Evolutionary conservation across 2,797 vertebrate species (phyloP).

Genomic region (Gymnodraco acuticeps): DNA sequence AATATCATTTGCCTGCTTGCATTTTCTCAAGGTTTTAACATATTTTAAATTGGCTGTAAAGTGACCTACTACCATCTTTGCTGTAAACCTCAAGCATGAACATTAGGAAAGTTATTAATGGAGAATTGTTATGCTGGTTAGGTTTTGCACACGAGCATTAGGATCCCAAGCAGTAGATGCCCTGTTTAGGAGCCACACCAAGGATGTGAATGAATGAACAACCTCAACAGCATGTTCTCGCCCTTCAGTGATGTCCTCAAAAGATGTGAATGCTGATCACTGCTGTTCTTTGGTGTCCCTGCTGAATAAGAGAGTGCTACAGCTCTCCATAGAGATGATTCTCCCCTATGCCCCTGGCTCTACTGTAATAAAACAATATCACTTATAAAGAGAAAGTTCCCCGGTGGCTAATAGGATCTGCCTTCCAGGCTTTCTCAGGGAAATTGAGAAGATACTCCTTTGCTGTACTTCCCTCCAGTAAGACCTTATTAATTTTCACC

Average conservation of each 20-base stretch:
- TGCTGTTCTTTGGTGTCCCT: conserved; percentile 37
- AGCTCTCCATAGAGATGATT: conserved; percentile 45
- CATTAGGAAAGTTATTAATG: neutral
- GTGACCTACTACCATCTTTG: neutral
- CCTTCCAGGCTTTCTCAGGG: conserved; percentile 53
- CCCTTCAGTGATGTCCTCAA: conserved; percentile 15
- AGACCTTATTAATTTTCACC: conserved; percentile 37
- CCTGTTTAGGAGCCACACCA: neutral
- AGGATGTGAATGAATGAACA: neutral
- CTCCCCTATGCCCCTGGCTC: conserved; percentile 32
- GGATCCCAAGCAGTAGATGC: neutral
- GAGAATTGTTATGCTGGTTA: neutral
- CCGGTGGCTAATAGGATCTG: conserved; percentile 59
- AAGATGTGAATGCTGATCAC: conserved; percentile 18
- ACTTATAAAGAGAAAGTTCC: conserved; percentile 42
- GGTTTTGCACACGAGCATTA: neutral
- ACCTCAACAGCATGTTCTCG: conserved; percentile 9
- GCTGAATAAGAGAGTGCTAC: conserved; percentile 37
- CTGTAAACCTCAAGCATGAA: neutral
- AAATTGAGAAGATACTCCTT: conserved; percentile 31
- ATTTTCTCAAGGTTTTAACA: neutral
- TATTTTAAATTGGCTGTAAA: neutral
- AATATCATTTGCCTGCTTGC: neutral
- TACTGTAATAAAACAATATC: conserved; percentile 63
- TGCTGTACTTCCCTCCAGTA: conserved; percentile 29